Conservation (phyloP, 2,113 vertebrate species). For the Callochromis pleurospilus region DNA sequence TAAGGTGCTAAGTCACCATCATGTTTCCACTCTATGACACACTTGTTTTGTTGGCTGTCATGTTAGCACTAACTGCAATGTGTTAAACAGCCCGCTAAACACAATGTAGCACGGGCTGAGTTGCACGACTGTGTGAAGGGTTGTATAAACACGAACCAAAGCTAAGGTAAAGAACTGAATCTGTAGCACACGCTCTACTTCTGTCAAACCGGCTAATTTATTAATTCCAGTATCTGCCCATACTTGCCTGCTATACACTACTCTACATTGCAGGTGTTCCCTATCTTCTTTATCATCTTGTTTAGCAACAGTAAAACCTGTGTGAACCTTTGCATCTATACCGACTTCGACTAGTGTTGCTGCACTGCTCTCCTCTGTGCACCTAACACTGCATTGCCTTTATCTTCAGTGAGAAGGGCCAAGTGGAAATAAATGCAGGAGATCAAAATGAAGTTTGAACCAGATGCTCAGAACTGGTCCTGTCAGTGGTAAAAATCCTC, state of each 20-base stretch:
- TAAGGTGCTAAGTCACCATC: neutral
- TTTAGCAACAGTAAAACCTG: neutral
- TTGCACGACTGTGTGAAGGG: neutral
- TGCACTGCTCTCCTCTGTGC: neutral
- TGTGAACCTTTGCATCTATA: neutral
- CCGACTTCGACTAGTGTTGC: neutral
- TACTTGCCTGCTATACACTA: neutral
- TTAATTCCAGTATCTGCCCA: neutral
- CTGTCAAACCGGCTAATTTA: constrained; percentile 30
- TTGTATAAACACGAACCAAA: neutral
- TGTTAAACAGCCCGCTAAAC: neutral
- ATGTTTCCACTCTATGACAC: neutral
- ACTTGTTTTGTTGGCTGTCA: neutral
- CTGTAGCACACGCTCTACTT: neutral
- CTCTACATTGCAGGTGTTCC: constrained; percentile 11
- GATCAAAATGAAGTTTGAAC: constrained; percentile 29
- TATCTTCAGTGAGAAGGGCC: neutral
- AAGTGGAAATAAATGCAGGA: neutral
- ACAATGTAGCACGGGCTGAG: neutral
- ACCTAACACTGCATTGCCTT: neutral
- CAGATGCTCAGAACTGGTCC: constrained; percentile 47
- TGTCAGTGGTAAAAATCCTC: constrained; percentile 31
- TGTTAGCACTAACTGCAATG: neutral
- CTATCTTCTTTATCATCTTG: neutral
- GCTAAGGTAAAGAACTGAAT: neutral